Conservation (phyloP, 2,797 vertebrate species). For the Ispidina picta region DNA sequence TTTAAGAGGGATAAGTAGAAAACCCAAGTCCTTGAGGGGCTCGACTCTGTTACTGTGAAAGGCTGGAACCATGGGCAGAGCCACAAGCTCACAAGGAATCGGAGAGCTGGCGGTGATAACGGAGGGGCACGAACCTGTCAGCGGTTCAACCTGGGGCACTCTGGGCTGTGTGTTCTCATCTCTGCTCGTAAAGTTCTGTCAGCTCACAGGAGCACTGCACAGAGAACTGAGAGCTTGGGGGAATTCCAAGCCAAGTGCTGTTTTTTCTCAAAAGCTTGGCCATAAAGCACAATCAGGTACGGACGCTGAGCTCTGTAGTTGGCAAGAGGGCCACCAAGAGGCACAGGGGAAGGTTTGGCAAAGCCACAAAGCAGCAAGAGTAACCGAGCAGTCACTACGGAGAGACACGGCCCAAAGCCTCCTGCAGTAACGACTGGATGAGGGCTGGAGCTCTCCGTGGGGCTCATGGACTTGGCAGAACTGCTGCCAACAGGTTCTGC, state of each 20-base stretch:
- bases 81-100: neutral
- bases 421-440: neutral
- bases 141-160: neutral
- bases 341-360: neutral
- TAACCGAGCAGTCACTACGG: rapidly evolving
- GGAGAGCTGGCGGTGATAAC: neutral
- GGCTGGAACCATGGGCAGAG: neutral
- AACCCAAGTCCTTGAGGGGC: neutral
- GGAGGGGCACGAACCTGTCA: neutral
- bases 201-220: neutral
- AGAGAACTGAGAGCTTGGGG: neutral
- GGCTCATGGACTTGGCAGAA: neutral
- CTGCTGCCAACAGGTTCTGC: neutral
- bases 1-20: neutral
- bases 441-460: neutral
- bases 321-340: neutral
- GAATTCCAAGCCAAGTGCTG: neutral
- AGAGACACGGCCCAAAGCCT: neutral
- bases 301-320: neutral
- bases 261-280: neutral
- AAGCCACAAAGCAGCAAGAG: neutral
- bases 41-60: neutral
- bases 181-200: neutral
- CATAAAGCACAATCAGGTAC: neutral
- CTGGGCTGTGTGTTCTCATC: neutral